Conservation (phyloP, 2,113 vertebrate species). For the Atrichornis clamosus region DNA sequence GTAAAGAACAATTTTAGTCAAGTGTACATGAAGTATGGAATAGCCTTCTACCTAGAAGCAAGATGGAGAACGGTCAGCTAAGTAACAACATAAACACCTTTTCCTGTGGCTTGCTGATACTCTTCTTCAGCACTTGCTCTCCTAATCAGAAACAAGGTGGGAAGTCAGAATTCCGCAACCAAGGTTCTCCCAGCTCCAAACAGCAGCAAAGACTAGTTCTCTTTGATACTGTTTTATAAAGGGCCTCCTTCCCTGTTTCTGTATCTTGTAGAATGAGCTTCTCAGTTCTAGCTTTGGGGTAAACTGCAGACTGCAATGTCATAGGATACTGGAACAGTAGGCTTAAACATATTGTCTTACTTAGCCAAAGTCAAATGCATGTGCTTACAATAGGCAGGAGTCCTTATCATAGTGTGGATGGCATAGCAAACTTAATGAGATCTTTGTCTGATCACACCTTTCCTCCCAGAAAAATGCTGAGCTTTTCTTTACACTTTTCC, state of each 20-base stretch:
- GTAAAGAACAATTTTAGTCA: neutral
- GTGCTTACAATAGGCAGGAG: neutral
- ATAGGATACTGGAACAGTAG: neutral
- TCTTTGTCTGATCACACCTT: neutral
- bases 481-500: neutral
- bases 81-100: neutral
- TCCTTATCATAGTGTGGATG: neutral
- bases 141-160: neutral
- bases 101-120: neutral
- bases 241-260: neutral
- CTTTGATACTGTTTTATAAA: neutral
- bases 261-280: neutral
- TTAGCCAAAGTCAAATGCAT: neutral
- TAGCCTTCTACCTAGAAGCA: neutral
- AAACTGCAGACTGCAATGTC: neutral
- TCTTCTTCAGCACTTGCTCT: neutral
- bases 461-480: constrained; percentile 1
- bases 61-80: neutral
- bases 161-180: neutral
- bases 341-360: neutral
- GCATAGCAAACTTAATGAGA: neutral
- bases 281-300: neutral
- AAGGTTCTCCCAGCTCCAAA: neutral
- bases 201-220: neutral
- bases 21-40: neutral